Base-by-base conservation (phyloP, 92 coral and sea anemone genomes). In the Actinernus sp. region DNA sequence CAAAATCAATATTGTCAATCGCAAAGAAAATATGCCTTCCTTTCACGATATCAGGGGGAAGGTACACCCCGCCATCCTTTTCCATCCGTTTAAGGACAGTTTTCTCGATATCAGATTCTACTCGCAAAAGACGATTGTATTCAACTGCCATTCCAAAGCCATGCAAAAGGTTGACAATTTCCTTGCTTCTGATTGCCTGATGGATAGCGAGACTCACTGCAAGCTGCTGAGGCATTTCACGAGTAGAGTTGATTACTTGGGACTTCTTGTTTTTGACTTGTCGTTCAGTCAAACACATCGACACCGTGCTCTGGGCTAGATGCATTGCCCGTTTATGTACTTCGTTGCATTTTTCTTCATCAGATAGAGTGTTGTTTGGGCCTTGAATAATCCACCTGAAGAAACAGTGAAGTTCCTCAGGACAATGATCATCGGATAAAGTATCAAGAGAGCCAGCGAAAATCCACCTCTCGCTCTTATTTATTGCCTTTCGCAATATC, bases 311-410 rank as follows among this genome's bases (percentile, higher is more conserved):
- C 29, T 83, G 89, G 9, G 67, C 54, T 10, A 83, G 39, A 24
- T 55, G 47, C 68, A 68, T 67, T 50, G 61, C 61, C 3, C 61
- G 3, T 54, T 54, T 54, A 14, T 54, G 61, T 3, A 54, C 61
- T 54, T 54, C 61, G 14, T 3, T 13, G 33, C 17, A 54, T 16
- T 54, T 54, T 10, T 54, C 56, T 2, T 29, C 39, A 30, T 40
- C 67, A 31, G 67, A 12, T 1, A 43, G 60, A 28, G 33, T 37
- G 7, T 37, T 44, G 26, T 81, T 86, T 2, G 81, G 86, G 21
- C 92, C 92, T 73, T 73, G 83, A 30, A 86, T 78, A n/a, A 79
- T 37, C 92, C 92, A 86, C 18, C 65, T 58, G 32, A 73, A 74
- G 43, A 83, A 83, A 38, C 61, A 64, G 7, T 2, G 21, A 7